A percentile compares a stretch with the other conserved stretches of the same genome.
These are phyloP conservation scores for Lagopus leucura DNA, from an alignment of 2,113 vertebrate species.

Conservation along the genomic window DNA sequence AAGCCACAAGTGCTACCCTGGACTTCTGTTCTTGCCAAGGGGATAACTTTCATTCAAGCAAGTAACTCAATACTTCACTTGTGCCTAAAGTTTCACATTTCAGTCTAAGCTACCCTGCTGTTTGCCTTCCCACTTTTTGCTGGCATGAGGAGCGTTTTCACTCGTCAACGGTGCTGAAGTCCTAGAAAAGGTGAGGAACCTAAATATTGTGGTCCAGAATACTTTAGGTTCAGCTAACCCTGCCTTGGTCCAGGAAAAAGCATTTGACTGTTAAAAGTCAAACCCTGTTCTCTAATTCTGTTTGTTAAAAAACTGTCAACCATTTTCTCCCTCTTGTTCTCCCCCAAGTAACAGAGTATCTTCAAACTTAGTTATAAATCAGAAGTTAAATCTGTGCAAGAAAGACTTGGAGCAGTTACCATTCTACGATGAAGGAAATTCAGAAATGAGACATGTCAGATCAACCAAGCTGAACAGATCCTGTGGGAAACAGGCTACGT, in stretches of 20 bases:
- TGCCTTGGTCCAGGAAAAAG: not conserved
- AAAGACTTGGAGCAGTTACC: not conserved
- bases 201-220: not conserved
- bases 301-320: not conserved
- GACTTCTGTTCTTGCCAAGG: not conserved
- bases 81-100: not conserved
- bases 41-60: not conserved
- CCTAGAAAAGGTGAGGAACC: not conserved
- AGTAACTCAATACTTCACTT: not conserved
- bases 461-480: not conserved
- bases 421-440: constrained; percentile 1
- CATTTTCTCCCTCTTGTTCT: not conserved
- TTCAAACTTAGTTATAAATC: not conserved
- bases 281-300: not conserved
- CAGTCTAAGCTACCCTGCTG: not conserved
- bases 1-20: not conserved
- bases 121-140: not conserved
- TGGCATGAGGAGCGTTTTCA: not conserved
- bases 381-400: not conserved
- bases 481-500: not conserved
- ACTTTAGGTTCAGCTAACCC: not conserved
- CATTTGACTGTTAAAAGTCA: not conserved
- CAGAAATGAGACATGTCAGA: not conserved
- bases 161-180: not conserved
- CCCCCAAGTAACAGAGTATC: not conserved